Evolutionary conservation across 92 coral and sea anemone species (phyloP).

Genomic region (Phenganax marumi): DNA sequence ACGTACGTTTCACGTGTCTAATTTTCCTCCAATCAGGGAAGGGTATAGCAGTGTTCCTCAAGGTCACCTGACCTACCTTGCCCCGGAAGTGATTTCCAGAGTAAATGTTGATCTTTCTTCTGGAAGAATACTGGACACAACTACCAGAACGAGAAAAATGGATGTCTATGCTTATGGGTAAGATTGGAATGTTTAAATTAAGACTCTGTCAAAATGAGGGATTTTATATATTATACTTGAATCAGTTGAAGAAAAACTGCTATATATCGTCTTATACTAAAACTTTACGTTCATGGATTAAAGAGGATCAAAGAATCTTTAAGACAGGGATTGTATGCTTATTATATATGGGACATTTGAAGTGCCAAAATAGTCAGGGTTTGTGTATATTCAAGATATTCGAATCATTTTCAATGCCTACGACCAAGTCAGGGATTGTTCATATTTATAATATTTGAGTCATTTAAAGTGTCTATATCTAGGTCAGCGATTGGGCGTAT

Average conservation of each 20-base stretch:
- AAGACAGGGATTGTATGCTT: too few species aligned
- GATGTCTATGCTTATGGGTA: constrained; percentile 92
- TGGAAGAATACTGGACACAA: constrained; percentile 63
- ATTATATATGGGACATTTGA: too few species aligned
- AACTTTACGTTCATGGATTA: too few species aligned
- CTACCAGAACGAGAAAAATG: constrained; percentile 62
- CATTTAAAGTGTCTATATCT: too few species aligned
- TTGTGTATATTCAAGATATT: not conserved
- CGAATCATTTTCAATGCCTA: not conserved
- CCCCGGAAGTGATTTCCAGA: constrained; percentile 93
- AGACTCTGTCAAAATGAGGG: too few species aligned
- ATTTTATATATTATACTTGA: too few species aligned
- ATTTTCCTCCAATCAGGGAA: constrained; percentile 57
- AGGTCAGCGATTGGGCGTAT: too few species aligned
- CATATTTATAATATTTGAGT: not conserved
- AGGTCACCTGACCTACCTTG: constrained; percentile 90
- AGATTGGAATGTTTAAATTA: not conserved
- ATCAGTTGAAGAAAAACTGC: too few species aligned
- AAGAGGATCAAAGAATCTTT: too few species aligned
- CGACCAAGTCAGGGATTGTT: not conserved
- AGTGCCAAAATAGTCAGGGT: too few species aligned
- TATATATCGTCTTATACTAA: too few species aligned
- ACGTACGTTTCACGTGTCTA: not conserved
- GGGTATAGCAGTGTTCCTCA: constrained; percentile 92
- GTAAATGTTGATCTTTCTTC: constrained; percentile 55